phyloP scores from a whole-genome alignment of 2,888 invertebrate species.

The Cremastobaeus sp. region DNA sequence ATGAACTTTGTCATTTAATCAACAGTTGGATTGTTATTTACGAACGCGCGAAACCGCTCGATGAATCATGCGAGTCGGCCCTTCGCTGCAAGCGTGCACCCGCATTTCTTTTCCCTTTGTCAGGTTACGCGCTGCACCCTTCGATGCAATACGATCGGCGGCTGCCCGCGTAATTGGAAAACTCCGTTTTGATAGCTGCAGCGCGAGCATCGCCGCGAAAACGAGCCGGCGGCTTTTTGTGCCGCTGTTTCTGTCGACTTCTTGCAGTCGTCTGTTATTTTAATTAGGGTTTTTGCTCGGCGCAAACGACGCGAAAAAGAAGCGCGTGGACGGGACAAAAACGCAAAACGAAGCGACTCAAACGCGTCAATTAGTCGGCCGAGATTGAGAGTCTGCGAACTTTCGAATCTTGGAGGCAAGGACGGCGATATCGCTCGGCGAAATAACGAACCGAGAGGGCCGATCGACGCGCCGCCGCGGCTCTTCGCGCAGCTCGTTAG shows the following conservation, averaged over 20 bases:
- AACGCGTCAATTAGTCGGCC: conserved; percentile 2
- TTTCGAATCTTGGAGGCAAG: conserved; percentile 6
- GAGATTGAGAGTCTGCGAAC: not conserved
- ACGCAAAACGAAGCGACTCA: not conserved
- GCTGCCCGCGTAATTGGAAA: conserved; percentile 43
- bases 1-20: conserved; percentile 70
- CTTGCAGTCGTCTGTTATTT: no score
- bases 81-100: no score
- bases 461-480: no score
- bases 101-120: no score
- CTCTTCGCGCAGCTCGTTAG: conserved; percentile 32
- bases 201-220: no score
- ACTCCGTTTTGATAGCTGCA: conserved; percentile 40
- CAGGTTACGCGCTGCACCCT: no score
- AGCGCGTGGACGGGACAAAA: not conserved
- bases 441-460: no score
- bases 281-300: no score
- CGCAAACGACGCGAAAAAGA: not conserved
- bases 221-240: no score
- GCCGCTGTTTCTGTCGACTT: no score
- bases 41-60: conserved; percentile 37
- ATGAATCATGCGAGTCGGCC: conserved; percentile 39
- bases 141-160: no score
- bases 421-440: no score
- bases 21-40: conserved; percentile 75